Conservation (phyloP, 2,797 vertebrate species). For the Danio choprae region DNA sequence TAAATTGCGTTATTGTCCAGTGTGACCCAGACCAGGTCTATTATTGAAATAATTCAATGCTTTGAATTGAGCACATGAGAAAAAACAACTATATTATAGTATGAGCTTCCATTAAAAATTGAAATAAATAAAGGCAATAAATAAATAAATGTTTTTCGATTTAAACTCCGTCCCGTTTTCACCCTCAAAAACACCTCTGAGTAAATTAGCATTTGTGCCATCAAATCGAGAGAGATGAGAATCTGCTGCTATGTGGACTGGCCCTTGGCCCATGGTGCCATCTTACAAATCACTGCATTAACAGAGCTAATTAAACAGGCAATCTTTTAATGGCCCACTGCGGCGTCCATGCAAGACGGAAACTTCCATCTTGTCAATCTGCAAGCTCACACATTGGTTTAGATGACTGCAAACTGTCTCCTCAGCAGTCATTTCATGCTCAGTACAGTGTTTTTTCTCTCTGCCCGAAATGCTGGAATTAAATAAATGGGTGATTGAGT, state of each 20-base stretch:
- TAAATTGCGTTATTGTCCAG: constrained; percentile 16
- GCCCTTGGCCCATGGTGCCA: constrained; percentile 62
- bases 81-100: constrained; percentile 11
- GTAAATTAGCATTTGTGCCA: constrained; percentile 47
- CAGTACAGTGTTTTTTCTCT: constrained; percentile 54
- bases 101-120: neutral
- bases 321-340: constrained; percentile 68
- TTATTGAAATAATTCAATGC: constrained; percentile 9
- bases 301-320: constrained; percentile 70
- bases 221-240: constrained; percentile 46
- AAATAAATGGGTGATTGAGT: constrained; percentile 62
- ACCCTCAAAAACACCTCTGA: constrained; percentile 6
- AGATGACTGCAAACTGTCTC: constrained; percentile 60
- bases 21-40: constrained; percentile 4
- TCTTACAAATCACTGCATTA: constrained; percentile 71
- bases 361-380: constrained; percentile 63
- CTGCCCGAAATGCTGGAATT: constrained; percentile 51
- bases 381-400: constrained; percentile 62
- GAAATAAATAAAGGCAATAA: neutral
- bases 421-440: constrained; percentile 59
- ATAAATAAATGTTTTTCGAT: constrained; percentile 11
- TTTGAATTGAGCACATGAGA: neutral
- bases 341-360: constrained; percentile 63
- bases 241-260: constrained; percentile 60
- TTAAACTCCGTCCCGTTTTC: constrained; percentile 1